A percentile compares a stretch with the other conserved stretches of the same genome.
Evolutionary conservation across 2,888 invertebrate genomes (phyloP).

Genomic region (Aphrophora alni): DNA sequence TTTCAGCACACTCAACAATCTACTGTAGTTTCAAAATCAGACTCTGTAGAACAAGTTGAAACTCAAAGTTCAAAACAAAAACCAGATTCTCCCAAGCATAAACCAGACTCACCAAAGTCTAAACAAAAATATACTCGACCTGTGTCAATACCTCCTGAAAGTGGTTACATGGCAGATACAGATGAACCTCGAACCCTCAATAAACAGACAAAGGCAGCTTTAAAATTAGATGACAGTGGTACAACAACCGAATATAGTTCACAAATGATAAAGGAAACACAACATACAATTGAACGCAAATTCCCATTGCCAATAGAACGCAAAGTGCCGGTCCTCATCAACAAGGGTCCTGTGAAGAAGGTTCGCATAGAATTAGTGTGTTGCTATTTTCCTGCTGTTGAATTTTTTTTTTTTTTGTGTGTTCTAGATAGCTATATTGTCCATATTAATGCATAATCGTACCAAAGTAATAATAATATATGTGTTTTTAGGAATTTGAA

Average conservation of each 20-base stretch:
- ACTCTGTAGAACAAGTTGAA: constrained; percentile 57
- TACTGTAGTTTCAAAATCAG: constrained; percentile 55
- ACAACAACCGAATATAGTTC: not conserved
- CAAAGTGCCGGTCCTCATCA: not conserved
- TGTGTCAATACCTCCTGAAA: constrained; percentile 57
- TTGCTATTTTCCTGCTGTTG: not conserved
- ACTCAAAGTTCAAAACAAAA: constrained; percentile 53
- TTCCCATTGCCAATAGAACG: not conserved
- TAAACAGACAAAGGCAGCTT: not conserved
- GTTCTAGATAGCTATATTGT: not conserved
- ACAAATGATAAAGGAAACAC: not conserved
- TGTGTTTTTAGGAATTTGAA: not conserved
- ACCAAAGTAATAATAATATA: not conserved
- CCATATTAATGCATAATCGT: not conserved
- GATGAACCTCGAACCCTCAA: constrained; percentile 60
- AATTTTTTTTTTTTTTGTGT: not conserved
- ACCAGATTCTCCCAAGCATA: constrained; percentile 53
- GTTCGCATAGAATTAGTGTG: not conserved
- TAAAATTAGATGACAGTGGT: not conserved
- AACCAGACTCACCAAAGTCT: constrained; percentile 62
- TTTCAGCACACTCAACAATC: constrained; percentile 53
- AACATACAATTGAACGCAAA: not conserved
- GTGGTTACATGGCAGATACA: constrained; percentile 75
- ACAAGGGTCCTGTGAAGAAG: not conserved
- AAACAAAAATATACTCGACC: constrained; percentile 58